Evolutionary conservation across 2,888 invertebrate species (phyloP), one percentile per base, ranked within the genome.

Genomic region (Drosophila tanythrix): DNA sequence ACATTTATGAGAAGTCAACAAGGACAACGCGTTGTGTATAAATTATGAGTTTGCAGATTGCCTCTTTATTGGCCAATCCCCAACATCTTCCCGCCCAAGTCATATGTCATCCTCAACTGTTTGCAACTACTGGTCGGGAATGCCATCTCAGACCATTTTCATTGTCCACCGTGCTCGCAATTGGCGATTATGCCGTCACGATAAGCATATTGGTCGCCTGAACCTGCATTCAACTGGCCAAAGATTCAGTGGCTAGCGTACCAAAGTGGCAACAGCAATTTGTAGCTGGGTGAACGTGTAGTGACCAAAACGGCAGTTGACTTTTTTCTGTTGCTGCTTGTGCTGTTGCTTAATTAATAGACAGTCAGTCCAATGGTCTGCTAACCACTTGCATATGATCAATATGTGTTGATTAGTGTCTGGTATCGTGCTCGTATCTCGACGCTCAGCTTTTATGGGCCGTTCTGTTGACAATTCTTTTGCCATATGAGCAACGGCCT

Each of bases 211-310:
- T 82, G 80, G 90, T 73, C 60, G 62, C 59, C 50, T 76, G 58
- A 38, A 51, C 51, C 51, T 51, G 57, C 57, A 57, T 21, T 46
- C 80, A 80, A 68, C 74, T 71, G 55, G 50, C 48, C 27, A 76
- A 82, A 71, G 72, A 71, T 81, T 76, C 75, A 61, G 65, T 65
- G 31, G 75, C 55, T 87, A 82, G 70, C 74, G 83, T 73, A 84
- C 90, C 67, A 90, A 88, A 88, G 87, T 88, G 87, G 87, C 87
- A 90, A 88, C 79, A 88, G 90, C 87, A 88, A 88, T 88, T 88
- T 88, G 87, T 88, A 90, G 87, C 72, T 67, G 74, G 70, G 82
- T 84, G 87, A 88, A 88, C 87, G 87, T 90, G 87, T 82, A 82
- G 53, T 62, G 90, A 83, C 84, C 90, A 89, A 84, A 84, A 84